Base-by-base conservation (phyloP, 2,888 invertebrate genomes). In the Spisula subtruncata region DNA sequence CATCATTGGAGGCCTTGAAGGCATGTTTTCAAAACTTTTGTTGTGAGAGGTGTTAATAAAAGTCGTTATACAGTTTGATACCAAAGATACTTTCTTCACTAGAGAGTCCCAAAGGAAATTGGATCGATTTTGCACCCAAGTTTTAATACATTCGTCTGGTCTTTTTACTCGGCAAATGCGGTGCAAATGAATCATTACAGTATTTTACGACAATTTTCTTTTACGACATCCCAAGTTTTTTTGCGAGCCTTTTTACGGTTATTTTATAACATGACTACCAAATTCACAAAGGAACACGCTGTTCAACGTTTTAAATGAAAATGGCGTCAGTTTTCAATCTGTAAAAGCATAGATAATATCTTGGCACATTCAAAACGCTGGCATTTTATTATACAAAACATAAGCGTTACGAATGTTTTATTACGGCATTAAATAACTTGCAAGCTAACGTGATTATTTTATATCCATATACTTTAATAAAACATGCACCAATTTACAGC, bases 391-490 rank as follows among this genome's bases (percentile, higher is more conserved):
- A 71, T 66, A 20, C 14, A 25, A 84, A 85, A 18, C 32, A 51
- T 56, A 56, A 80, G 54, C 51, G 29, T 51, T 48, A 48, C 20
- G 32, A 84, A 86, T 32, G 35, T 48, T 86, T 87, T 87, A 87
- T 82, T 56, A 75, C n/a, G 29, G 71, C 41, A 48, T 71, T 87
- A 87, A 87, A 87, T 54, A n/a, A 87, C 66, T 51, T 82, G 71
- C 14, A 82, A 81, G 71, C 71, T 6, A 51, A 81, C 51, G 54
- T 81, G 48, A 32, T 46, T 41, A 54, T 66, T 86, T 86, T 81
- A 81, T 81, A 81, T 66, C 32, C 32, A 25, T 35, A 46, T 66
- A 18, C 18, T 41, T 51, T 84, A 25, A 84, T 84, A 86, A 86
- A 86, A 86, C 25, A 35, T 48, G 81, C 86, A 81, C 86, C 51